These are phyloP conservation scores for Rattus norvegicus DNA, from an alignment of 2,113 vertebrate species.

Conservation along the genomic window GRCr8 NC_086024.1:56840001-56840500, in stretches of 20 bases:
- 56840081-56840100: not conserved
- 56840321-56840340: not conserved
- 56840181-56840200: not conserved
- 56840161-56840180: not conserved
- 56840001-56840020: slow-evolving; percentile 4
- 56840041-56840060: not conserved
- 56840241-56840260: not conserved
- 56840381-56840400: not conserved
- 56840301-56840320: not conserved
- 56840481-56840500: not conserved
- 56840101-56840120: not conserved
- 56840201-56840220: not conserved
- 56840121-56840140: not conserved
- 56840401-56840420: not conserved
- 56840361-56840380: slow-evolving; percentile 35
- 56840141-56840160: not conserved
- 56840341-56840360: not conserved
- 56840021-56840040: not conserved
- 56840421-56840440: not conserved
- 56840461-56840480: not conserved
- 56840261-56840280: not conserved
- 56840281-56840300: not conserved
- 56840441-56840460: not conserved
- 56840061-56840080: not conserved
- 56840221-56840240: rapidly evolving